These are phyloP conservation scores for Aricia agestis DNA, from an alignment of 1,140 invertebrate genomes.

Conservation along the genomic window DNA sequence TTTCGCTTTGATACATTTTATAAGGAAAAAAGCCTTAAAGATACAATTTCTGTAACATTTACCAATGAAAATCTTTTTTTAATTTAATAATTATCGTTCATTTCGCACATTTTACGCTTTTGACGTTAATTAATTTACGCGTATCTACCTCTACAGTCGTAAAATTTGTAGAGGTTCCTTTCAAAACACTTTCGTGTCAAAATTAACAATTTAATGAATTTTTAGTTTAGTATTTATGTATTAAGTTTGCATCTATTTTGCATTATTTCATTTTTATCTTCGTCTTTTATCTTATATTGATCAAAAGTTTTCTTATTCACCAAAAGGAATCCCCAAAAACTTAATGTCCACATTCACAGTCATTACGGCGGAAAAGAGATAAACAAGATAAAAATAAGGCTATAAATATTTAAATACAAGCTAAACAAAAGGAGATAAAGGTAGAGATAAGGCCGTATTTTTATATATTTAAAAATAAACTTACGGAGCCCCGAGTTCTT, in stretches of 20 bases:
- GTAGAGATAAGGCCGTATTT: conserved; percentile 17
- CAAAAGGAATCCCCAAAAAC: not conserved
- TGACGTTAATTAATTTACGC: too few relatives aligned
- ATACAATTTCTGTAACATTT: too few relatives aligned
- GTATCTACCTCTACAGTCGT: too few relatives aligned
- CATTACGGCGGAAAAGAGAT: not conserved
- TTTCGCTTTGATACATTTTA: too few relatives aligned
- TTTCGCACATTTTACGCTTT: too few relatives aligned
- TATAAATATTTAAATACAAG: conserved; percentile 4
- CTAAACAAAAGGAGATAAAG: conserved; percentile 16
- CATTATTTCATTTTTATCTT: not conserved
- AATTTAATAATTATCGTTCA: too few relatives aligned
- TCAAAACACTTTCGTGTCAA: too few relatives aligned
- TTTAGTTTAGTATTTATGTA: too few relatives aligned
- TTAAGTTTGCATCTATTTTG: not conserved
- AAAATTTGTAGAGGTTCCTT: too few relatives aligned
- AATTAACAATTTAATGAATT: too few relatives aligned
- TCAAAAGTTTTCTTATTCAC: not conserved
- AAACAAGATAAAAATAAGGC: not conserved
- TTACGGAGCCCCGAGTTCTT: conserved; percentile 12
- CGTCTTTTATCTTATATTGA: not conserved
- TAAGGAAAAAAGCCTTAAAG: too few relatives aligned
- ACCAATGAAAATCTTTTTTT: too few relatives aligned
- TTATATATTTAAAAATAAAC: conserved; percentile 23
- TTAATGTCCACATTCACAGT: not conserved